Evolutionary conservation across 2,113 vertebrate species (phyloP).

Genomic region (Puntigrus tetrazona): DNA sequence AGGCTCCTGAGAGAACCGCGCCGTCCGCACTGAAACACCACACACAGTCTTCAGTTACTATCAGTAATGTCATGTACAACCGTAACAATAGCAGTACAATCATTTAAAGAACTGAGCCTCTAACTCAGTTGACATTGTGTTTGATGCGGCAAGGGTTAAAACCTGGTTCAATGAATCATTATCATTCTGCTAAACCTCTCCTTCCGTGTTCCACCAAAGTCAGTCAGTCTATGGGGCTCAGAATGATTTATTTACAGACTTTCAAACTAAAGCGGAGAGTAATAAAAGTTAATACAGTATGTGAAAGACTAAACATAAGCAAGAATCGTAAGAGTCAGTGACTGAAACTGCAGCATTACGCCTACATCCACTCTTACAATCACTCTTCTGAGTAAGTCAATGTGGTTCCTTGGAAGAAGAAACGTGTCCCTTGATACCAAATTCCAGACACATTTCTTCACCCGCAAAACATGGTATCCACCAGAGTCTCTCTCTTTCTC

Average conservation of each 20-base stretch:
- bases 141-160: neutral
- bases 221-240: neutral
- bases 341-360: neutral
- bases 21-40: slow-evolving; percentile 72
- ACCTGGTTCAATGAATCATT: neutral
- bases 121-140: neutral
- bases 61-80: neutral
- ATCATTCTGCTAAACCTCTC: neutral
- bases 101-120: neutral
- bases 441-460: slow-evolving; percentile 57
- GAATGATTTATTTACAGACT: neutral
- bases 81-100: neutral
- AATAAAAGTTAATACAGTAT: neutral
- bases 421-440: slow-evolving; percentile 45
- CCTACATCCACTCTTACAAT: neutral
- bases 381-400: slow-evolving; percentile 5
- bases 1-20: slow-evolving; percentile 92
- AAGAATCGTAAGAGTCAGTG: neutral
- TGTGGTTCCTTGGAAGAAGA: slow-evolving; percentile 20
- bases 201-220: neutral
- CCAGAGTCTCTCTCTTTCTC: slow-evolving; percentile 39
- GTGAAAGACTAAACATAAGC: neutral
- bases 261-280: neutral
- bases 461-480: slow-evolving; percentile 49
- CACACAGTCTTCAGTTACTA: slow-evolving; percentile 11